Evolutionary conservation across 2,888 invertebrate genomes (phyloP).

Genomic region (Sphaeridia pumilis): DNA sequence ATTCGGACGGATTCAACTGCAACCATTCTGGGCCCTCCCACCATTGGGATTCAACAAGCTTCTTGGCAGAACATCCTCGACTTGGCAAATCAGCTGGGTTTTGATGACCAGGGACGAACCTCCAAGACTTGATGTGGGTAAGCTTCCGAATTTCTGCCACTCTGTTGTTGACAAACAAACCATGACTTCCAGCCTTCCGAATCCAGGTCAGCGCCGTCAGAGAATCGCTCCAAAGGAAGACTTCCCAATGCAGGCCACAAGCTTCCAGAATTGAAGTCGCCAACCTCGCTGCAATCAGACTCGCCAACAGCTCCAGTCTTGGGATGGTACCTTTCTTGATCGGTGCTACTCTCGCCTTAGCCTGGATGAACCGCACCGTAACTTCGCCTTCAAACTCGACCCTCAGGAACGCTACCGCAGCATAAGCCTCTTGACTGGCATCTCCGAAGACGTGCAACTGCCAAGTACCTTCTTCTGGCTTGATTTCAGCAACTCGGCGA

Average conservation of each 20-base stretch:
- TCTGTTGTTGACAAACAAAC: slow-evolving; percentile 7
- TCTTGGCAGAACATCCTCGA: slow-evolving; percentile 5
- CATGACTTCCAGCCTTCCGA: neutral
- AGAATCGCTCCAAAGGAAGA: slow-evolving; percentile 11
- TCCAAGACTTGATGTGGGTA: neutral
- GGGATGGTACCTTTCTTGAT: slow-evolving; percentile 34
- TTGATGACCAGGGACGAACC: slow-evolving; percentile 6
- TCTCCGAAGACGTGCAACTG: slow-evolving; percentile 36
- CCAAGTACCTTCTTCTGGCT: slow-evolving; percentile 7
- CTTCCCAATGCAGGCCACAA: neutral
- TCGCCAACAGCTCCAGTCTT: slow-evolving; percentile 37
- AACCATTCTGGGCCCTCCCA: slow-evolving; percentile 16
- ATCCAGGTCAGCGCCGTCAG: slow-evolving; percentile 10
- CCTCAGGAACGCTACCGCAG: slow-evolving; percentile 35
- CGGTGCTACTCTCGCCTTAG: slow-evolving; percentile 37
- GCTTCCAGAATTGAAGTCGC: slow-evolving; percentile 9
- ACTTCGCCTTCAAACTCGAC: slow-evolving; percentile 16
- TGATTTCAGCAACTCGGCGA: slow-evolving; percentile 16
- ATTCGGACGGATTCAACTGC: neutral
- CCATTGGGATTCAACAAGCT: slow-evolving; percentile 6
- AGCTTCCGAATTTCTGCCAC: slow-evolving; percentile 5
- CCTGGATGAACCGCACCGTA: slow-evolving; percentile 13
- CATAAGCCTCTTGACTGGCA: slow-evolving; percentile 36
- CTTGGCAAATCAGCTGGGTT: slow-evolving; percentile 15
- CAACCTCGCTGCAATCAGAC: slow-evolving; percentile 34